These are phyloP conservation scores for Pandion haliaetus DNA, from an alignment of 2,113 vertebrate species.

Conservation along the genomic window DNA sequence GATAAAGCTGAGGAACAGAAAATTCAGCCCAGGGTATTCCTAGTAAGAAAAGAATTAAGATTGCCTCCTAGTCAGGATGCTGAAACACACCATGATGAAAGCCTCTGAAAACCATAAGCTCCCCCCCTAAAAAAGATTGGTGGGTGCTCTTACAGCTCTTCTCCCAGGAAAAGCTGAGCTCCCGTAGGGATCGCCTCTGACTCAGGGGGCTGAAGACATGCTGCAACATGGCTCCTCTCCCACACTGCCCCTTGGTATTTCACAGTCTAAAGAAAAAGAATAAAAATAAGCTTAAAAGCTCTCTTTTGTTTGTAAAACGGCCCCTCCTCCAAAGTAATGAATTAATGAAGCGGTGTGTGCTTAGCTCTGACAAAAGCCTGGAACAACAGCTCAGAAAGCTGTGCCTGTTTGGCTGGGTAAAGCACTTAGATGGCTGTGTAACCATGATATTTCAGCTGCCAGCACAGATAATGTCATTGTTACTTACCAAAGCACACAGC, in stretches of 20 bases:
- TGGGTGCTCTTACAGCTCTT: not conserved
- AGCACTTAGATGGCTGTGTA: not conserved
- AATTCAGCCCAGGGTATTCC: not conserved
- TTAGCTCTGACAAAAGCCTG: slow-evolving; percentile 21
- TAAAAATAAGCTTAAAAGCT: slow-evolving; percentile 12
- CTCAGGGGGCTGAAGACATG: not conserved
- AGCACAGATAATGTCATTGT: not conserved
- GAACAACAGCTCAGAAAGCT: not conserved
- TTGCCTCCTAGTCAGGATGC: not conserved
- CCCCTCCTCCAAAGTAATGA: not conserved
- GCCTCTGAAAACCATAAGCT: not conserved
- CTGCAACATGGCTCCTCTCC: not conserved
- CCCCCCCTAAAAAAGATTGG: not conserved
- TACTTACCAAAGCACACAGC: not conserved
- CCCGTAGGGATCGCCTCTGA: not conserved
- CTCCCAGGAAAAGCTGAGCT: not conserved
- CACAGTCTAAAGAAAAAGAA: not conserved
- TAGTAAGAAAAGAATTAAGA: not conserved
- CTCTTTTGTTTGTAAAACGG: not conserved
- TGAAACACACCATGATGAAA: not conserved
- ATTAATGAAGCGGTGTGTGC: not conserved
- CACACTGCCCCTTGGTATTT: not conserved
- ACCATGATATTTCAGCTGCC: not conserved
- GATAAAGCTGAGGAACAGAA: not conserved
- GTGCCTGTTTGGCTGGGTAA: not conserved